These are phyloP conservation scores for Drepana arcuata DNA, from an alignment of 1,140 invertebrate species.

Conservation along the genomic window DNA sequence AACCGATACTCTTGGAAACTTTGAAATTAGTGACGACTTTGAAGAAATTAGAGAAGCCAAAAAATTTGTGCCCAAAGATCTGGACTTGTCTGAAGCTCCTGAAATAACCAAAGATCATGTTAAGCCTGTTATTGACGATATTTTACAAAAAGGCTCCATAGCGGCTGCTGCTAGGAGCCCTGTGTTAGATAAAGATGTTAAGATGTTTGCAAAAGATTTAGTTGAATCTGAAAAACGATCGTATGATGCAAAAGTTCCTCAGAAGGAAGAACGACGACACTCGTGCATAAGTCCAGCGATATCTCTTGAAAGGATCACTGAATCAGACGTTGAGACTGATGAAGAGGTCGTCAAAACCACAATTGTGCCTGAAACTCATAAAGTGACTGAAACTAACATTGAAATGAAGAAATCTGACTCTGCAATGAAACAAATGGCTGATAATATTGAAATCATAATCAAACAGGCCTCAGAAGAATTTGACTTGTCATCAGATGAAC, in stretches of 20 bases:
- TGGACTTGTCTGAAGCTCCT: constrained; percentile 25
- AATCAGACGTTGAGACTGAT: constrained; percentile 55
- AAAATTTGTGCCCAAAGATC: constrained; percentile 22
- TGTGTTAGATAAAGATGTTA: constrained; percentile 47
- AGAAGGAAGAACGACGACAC: constrained; percentile 59
- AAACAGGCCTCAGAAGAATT: constrained; percentile 64
- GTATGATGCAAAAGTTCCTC: constrained; percentile 57
- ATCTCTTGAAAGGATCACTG: constrained; percentile 60
- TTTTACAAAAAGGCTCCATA: constrained; percentile 51
- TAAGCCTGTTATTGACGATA: constrained; percentile 56
- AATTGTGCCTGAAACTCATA: constrained; percentile 10
- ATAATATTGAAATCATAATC: constrained; percentile 68
- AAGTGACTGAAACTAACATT: constrained; percentile 16
- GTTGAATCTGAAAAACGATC: constrained; percentile 55
- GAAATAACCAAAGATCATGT: constrained; percentile 57
- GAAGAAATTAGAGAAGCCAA: constrained; percentile 21
- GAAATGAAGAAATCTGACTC: constrained; percentile 63
- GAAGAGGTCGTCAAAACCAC: constrained; percentile 34
- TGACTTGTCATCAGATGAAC: constrained; percentile 53
- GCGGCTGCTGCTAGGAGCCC: constrained; percentile 47
- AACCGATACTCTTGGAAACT: constrained; percentile 48
- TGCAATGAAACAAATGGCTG: constrained; percentile 66
- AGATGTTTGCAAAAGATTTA: constrained; percentile 45
- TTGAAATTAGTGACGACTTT: too few relatives aligned
- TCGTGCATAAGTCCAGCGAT: constrained; percentile 64